These are phyloP conservation scores for Fragum sueziense DNA, from an alignment of 2,888 invertebrate species.

Conservation along the genomic window DNA sequence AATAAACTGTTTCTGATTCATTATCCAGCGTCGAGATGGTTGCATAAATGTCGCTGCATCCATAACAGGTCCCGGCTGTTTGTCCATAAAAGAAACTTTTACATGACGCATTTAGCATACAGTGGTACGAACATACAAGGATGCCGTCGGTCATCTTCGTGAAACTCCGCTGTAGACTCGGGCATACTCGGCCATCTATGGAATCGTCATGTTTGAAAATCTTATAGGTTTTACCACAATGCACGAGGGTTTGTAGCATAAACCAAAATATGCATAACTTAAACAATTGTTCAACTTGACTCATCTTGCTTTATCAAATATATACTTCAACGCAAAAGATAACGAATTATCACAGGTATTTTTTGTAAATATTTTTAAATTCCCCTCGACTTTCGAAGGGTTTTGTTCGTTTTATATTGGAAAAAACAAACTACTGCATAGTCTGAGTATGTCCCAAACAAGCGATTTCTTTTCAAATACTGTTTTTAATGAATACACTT, in stretches of 20 bases:
- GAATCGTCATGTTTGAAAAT: background rate
- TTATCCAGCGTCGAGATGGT: background rate
- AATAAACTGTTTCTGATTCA: background rate
- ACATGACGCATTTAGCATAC: background rate
- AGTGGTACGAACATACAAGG: background rate
- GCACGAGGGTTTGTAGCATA: background rate
- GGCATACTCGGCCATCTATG: background rate
- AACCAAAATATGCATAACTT: too few species aligned
- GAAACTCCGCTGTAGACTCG: background rate
- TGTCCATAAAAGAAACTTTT: slow-evolving; percentile 5
- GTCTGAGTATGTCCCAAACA: too few species aligned
- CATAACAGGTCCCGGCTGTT: background rate
- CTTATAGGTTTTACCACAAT: background rate
- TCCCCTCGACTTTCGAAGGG: too few species aligned
- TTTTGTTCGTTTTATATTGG: too few species aligned
- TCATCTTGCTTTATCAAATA: too few species aligned
- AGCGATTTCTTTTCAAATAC: too few species aligned
- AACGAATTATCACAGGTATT: too few species aligned
- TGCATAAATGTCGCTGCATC: background rate
- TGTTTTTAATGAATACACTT: too few species aligned
- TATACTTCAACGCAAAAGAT: too few species aligned
- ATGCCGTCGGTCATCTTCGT: background rate
- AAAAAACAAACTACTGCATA: too few species aligned
- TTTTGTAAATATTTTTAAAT: too few species aligned
- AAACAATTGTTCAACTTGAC: too few species aligned